These are phyloP conservation scores for Rhinopomastus cyanomelas DNA, from an alignment of 2,113 vertebrate genomes.

Conservation along the genomic window DNA sequence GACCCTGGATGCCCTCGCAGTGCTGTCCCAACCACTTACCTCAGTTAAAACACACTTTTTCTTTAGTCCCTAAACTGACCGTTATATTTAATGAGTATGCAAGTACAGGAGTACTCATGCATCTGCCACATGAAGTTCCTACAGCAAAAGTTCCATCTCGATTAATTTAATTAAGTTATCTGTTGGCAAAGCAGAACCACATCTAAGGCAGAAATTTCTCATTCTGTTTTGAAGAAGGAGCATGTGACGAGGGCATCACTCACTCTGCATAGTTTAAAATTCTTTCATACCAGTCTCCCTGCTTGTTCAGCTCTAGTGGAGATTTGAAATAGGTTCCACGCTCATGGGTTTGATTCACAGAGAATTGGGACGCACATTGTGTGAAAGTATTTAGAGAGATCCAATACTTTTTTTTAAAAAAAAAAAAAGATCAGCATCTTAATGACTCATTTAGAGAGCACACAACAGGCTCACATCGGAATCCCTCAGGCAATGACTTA, in stretches of 20 bases:
- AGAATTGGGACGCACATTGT: neutral
- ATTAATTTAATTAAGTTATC: neutral
- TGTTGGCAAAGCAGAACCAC: neutral
- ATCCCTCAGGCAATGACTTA: neutral
- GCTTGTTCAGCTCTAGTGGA: neutral
- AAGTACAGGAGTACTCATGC: neutral
- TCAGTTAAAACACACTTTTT: accelerated
- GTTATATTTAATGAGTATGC: accelerated
- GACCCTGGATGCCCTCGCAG: too few relatives aligned
- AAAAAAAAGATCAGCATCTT: neutral
- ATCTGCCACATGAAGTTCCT: neutral
- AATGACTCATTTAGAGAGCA: neutral
- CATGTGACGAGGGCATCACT: neutral
- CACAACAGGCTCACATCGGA: neutral
- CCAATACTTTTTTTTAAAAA: neutral
- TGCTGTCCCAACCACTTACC: neutral
- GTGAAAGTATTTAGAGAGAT: neutral
- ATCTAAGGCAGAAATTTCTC: neutral
- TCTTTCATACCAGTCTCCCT: neutral
- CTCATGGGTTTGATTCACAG: neutral
- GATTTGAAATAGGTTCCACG: neutral
- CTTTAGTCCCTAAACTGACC: neutral
- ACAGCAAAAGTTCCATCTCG: neutral
- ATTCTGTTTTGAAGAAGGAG: neutral
- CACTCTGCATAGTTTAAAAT: accelerated